A percentile compares a stretch with the other conserved stretches of the same genome.
These are phyloP conservation scores for Cantharis flavilabris DNA, from an alignment of 2,888 invertebrate species.

Conservation along the genomic window DNA sequence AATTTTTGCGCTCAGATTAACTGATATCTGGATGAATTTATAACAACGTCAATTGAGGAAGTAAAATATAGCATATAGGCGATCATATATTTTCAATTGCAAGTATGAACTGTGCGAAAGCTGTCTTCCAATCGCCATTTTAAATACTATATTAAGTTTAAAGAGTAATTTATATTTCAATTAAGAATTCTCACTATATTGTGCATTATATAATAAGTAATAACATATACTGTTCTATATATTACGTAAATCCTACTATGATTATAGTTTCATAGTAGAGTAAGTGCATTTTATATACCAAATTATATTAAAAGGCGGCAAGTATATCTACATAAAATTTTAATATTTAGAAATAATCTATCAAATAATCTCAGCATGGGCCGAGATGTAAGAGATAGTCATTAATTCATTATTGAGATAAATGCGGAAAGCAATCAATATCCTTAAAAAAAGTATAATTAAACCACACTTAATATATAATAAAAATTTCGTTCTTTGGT, in stretches of 20 bases:
- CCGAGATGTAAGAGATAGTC: conserved; percentile 19
- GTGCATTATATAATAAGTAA: too few relatives aligned
- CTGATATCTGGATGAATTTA: conserved; percentile 24
- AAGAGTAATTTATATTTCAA: neutral
- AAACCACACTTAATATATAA: conserved; percentile 27
- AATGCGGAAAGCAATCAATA: conserved; percentile 27
- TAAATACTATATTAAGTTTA: too few relatives aligned
- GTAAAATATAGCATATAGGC: neutral
- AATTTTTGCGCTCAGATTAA: conserved; percentile 25
- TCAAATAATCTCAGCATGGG: conserved; percentile 17
- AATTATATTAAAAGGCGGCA: conserved; percentile 19
- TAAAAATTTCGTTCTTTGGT: conserved; percentile 18
- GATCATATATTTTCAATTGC: neutral
- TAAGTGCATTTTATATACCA: neutral
- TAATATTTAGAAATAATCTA: conserved; percentile 24
- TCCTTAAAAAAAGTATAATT: conserved; percentile 28
- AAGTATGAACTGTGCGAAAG: neutral
- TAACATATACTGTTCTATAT: too few relatives aligned
- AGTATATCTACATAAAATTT: conserved; percentile 4
- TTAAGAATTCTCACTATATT: too few relatives aligned
- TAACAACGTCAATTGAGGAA: conserved; percentile 7
- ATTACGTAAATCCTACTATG: too few relatives aligned
- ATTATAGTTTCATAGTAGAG: too few relatives aligned
- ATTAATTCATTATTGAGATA: conserved; percentile 10
- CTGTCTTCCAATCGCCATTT: neutral